phyloP scores from a whole-genome alignment of 2,888 invertebrate genomes.

The Nymphalis urticae region DNA sequence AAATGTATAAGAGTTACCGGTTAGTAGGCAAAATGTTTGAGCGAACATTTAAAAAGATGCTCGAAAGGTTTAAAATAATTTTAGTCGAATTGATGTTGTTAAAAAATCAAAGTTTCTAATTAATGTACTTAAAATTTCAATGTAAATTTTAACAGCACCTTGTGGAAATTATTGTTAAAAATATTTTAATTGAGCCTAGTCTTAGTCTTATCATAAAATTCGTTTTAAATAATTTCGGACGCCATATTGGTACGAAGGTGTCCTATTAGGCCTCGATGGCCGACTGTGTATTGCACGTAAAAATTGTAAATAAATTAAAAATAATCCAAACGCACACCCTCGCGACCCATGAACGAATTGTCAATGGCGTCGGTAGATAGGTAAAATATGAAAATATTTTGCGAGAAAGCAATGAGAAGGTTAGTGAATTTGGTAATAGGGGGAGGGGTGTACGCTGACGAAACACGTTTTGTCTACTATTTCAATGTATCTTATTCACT shows the following conservation, averaged over 20 bases:
- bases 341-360: slow-evolving; percentile 49
- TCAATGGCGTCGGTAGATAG: slow-evolving; percentile 59
- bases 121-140: slow-evolving; percentile 80
- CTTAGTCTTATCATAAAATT: slow-evolving; percentile 74
- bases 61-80: slow-evolving; percentile 66
- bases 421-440: slow-evolving; percentile 76
- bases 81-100: slow-evolving; percentile 81
- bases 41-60: slow-evolving; percentile 79
- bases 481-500: slow-evolving; percentile 67
- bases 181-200: slow-evolving; percentile 79
- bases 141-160: slow-evolving; percentile 78
- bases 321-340: slow-evolving; percentile 58
- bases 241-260: slow-evolving; percentile 52
- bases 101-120: slow-evolving; percentile 79
- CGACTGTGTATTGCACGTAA: slow-evolving; percentile 37
- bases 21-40: slow-evolving; percentile 73
- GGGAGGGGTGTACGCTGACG: slow-evolving; percentile 51
- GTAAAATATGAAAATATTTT: slow-evolving; percentile 58
- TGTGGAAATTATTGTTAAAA: slow-evolving; percentile 69
- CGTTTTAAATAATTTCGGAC: slow-evolving; percentile 60
- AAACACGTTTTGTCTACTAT: slow-evolving; percentile 55
- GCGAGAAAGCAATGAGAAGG: slow-evolving; percentile 75
- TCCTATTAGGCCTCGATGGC: slow-evolving; percentile 32
- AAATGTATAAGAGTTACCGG: slow-evolving; percentile 72
- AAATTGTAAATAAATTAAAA: slow-evolving; percentile 52